Base-by-base conservation (phyloP, 2,888 invertebrate genomes). In the Harmothoe impar region DNA sequence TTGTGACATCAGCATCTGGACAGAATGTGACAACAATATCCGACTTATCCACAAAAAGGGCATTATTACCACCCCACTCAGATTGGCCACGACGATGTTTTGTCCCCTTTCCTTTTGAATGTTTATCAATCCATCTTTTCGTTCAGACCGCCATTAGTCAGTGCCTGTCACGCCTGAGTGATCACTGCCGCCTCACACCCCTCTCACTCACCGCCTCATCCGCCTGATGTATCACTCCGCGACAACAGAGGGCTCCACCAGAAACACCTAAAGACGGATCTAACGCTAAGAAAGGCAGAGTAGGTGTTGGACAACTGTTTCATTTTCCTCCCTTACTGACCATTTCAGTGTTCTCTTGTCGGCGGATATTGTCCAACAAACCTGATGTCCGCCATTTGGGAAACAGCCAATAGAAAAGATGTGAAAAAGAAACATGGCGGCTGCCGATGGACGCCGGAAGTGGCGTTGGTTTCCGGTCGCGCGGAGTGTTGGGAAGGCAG, bases 161-260 rank as follows among this genome's bases (percentile, higher is more conserved):
- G 56, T 15, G 86, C 86, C 86, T 86, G 86, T 86, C 86, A 86
- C 25, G 86, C n/a, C 54, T 86, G 86, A 86, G 23, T 31, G 86
- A 86, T 86, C 54, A 86, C 86, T 54, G 33, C 86, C 86, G 54
- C 54, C 54, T 23, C 25, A 17, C 56, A 15, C 0, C 54, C 86
- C 86, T 29, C 54, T 52, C 31, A 86, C 52, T 86, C 54, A 86
- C 25, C 3, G 43, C 43, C 7, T 43, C 84, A 84, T 84, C 84
- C n/a, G 84, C 84, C 52, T 86, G 86, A 54, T 86, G 56, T 86
- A 86, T 86, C 86, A 86, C 86, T 86, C 54, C 25, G 86, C 86
- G 15, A 23, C 86, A 10, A n/a, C 86, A 52, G 29, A 15, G 12
- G 54, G 15, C 52, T 5, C 54, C 84, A 84, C 43, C 5, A 23